Percentiles rank a stretch among this genome's conserved stretches.
Conservation (phyloP, 2,797 vertebrate species). For the Threskiornis aethiopicus region DNA sequence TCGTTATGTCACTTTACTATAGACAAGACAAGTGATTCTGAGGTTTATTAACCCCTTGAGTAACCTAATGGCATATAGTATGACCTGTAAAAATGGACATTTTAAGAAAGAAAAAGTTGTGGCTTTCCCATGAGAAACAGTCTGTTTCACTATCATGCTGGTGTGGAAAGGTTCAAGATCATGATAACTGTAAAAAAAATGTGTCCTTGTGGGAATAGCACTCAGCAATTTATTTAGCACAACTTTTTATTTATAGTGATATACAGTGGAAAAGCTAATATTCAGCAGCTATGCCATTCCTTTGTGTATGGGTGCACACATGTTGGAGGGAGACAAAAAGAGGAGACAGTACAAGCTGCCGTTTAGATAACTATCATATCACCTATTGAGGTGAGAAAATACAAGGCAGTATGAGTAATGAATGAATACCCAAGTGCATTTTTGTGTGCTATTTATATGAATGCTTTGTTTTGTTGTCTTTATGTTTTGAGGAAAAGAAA, state of each 20-base stretch:
- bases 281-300: background rate
- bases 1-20: constrained; percentile 18
- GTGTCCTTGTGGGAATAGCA: background rate
- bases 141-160: background rate
- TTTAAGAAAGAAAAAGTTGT: background rate
- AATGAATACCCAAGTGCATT: background rate
- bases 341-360: background rate
- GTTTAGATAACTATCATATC: background rate
- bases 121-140: background rate
- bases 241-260: background rate
- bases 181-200: background rate
- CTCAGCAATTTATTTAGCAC: background rate
- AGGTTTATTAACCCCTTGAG: constrained; percentile 39
- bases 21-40: constrained; percentile 26
- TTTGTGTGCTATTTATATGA: background rate
- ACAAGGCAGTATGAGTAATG: background rate
- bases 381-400: background rate
- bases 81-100: background rate
- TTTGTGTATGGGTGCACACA: background rate
- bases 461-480: background rate
- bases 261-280: background rate
- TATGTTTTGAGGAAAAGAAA: background rate
- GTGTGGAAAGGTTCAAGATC: background rate
- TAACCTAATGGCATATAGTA: background rate
- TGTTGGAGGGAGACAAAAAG: background rate